Base-by-base conservation (phyloP, 2,113 vertebrate species). In the Eleginops maclovinus region DNA sequence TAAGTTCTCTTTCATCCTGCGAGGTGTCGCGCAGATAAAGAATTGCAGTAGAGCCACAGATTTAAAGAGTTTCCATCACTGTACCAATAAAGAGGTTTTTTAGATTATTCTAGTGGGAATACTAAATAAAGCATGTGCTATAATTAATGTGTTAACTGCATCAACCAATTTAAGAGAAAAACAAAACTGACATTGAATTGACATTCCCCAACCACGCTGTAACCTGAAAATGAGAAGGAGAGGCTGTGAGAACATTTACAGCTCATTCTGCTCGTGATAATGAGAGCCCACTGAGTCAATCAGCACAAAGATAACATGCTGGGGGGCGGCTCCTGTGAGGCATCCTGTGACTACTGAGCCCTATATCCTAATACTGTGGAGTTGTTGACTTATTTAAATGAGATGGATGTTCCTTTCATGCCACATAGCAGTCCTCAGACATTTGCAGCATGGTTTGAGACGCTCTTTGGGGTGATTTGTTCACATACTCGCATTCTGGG, bases 381-480 rank as follows among this genome's bases (percentile, higher is more conserved):
- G 83, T 69, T 77, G 69, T 67, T 77, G 88, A 81, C 74, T 91
- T 73, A 86, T 93, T 91, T 81, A 90, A 87, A 90, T 88, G 75
- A 87, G 81, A 88, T 69, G 41, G 77, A 78, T 85, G 62, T 62
- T 77, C 43, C 58, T 74, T 61, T 67, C 36, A 59, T 70, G 79
- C 59, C 63, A 13, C 46, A 15, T 9, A 67, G 67, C 55, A 21
- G 63, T 82, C 80, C 69, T 72, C 60, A 84, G 75, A 90, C 75
- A 63, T 79, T 79, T 83, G 60, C 53, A 55, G 50, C 65, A 77
- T 72, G 60, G 58, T 70, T 49, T 54, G 55, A 84, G 28, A 54
- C n/a, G 61, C 59, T 77, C 19, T 43, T 46, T 3, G 43, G 59
- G 64, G 75, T 63, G 64, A 73, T 77, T 78, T 53, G 41, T 61